These are phyloP conservation scores for Epicampocera succincta DNA, from an alignment of 2,888 invertebrate species.

Conservation along the genomic window DNA sequence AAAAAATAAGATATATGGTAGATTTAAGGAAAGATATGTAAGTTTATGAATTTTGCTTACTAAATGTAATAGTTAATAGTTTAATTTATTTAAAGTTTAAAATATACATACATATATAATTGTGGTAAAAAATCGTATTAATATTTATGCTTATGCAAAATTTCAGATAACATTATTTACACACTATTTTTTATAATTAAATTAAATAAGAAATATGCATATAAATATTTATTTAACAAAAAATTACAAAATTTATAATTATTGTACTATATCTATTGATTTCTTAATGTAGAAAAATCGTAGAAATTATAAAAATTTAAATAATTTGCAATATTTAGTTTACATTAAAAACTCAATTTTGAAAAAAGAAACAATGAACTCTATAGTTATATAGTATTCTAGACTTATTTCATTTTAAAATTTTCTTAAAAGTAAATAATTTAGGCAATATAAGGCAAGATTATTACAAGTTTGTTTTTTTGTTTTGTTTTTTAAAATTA, in stretches of 20 bases:
- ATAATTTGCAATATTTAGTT: no score
- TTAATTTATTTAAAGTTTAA: conserved; percentile 34
- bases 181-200: conserved; percentile 58
- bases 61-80: conserved; percentile 27
- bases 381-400: no score
- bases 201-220: conserved; percentile 30
- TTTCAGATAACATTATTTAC: conserved; percentile 51
- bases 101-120: no score
- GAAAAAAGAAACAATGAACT: no score
- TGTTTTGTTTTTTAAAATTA: neutral
- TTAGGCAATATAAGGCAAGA: conserved; percentile 54
- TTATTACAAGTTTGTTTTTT: conserved; percentile 39
- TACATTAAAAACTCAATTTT: no score
- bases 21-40: conserved; percentile 31
- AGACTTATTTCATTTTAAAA: neutral
- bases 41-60: conserved; percentile 38
- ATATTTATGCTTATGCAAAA: conserved; percentile 25
- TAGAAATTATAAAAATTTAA: no score
- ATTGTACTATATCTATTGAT: conserved; percentile 6
- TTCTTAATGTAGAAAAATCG: neutral
- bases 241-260: conserved; percentile 33
- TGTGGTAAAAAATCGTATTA: conserved; percentile 19
- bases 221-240: conserved; percentile 23
- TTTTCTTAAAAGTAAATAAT: conserved; percentile 46
- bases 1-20: conserved; percentile 30